A percentile compares a stretch with the other conserved stretches of the same genome.
These are phyloP conservation scores for Apotomis turbidana DNA, from an alignment of 2,888 invertebrate genomes.

Conservation along the genomic window DNA sequence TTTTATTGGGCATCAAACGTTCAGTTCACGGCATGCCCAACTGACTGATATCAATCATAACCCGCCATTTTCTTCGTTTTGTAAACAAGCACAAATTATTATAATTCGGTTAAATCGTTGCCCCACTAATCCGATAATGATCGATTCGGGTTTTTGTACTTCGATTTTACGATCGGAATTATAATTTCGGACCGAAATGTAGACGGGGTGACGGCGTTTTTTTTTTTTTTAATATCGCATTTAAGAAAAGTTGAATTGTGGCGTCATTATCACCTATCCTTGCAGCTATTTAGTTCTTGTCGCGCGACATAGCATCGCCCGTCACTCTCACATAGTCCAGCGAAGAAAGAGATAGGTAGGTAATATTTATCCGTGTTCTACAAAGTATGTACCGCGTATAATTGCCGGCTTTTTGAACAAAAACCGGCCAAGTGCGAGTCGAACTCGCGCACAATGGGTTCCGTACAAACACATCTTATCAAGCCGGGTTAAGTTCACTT, in stretches of 20 bases:
- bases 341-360: no score
- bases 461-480: no score
- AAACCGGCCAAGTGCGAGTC: no score
- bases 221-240: not conserved
- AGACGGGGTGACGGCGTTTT: slow-evolving; percentile 36
- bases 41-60: slow-evolving; percentile 44
- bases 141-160: slow-evolving; percentile 51
- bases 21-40: slow-evolving; percentile 1
- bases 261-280: not conserved
- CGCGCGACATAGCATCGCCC: no score
- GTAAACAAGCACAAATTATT: slow-evolving; percentile 58
- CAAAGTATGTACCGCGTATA: no score
- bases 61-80: slow-evolving; percentile 24
- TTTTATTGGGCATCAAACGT: not conserved
- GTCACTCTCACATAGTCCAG: no score
- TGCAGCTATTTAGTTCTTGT: no score
- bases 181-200: slow-evolving; percentile 37
- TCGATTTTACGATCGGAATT: slow-evolving; percentile 52
- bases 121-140: slow-evolving; percentile 66
- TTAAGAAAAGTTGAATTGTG: not conserved
- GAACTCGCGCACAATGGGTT: no score
- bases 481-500: no score
- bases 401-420: no score
- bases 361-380: no score
- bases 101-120: slow-evolving; percentile 61